A percentile compares a stretch with the other conserved stretches of the same genome.
Conservation (phyloP, 2,888 invertebrate species). For the Mantis religiosa region DNA sequence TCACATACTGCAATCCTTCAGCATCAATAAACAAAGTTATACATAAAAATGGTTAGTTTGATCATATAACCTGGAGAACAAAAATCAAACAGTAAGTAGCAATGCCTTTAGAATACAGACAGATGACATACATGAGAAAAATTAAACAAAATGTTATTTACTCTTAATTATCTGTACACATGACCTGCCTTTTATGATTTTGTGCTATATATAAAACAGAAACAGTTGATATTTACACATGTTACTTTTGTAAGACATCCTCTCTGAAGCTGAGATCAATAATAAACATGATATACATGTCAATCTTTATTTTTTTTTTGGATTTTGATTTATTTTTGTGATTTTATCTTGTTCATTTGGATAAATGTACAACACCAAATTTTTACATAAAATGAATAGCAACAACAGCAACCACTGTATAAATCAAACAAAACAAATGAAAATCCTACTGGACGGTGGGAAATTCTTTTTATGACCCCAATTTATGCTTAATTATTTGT, state of each 20-base stretch:
- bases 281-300: neutral
- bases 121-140: neutral
- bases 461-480: conserved; percentile 2
- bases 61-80: neutral
- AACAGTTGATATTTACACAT: neutral
- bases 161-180: neutral
- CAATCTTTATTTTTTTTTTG: neutral
- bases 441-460: conserved; percentile 15
- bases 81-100: neutral
- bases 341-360: neutral
- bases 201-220: conserved; percentile 7
- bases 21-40: neutral
- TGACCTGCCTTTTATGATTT: neutral
- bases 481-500: neutral
- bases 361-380: neutral
- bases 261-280: neutral
- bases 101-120: neutral
- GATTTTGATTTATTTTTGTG: neutral
- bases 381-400: neutral
- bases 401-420: neutral
- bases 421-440: neutral
- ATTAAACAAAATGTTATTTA: neutral
- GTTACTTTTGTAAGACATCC: neutral
- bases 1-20: conserved; percentile 38
- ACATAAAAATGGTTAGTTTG: conserved; percentile 8